Evolutionary conservation across 2,113 vertebrate species (phyloP).

Genomic region (Castor canadensis): DNA sequence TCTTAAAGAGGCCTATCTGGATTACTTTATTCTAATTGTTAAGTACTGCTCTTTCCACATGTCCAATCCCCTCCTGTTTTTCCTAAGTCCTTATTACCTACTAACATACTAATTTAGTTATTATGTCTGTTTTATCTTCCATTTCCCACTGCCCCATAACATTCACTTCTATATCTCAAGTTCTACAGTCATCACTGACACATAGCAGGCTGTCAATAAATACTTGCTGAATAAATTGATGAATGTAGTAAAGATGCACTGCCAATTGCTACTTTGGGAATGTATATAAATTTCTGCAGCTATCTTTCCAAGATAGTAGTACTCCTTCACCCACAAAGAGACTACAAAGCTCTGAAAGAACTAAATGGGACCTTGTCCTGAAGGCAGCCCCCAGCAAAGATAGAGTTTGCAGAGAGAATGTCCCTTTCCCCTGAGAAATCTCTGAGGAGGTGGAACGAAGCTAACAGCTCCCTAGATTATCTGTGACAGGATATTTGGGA

Average conservation of each 20-base stretch:
- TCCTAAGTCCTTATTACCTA: background rate
- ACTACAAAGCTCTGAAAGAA: background rate
- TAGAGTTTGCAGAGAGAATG: background rate
- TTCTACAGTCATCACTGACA: background rate
- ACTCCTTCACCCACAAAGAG: background rate
- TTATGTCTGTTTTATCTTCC: background rate
- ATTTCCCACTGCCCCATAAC: background rate
- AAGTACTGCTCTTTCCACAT: background rate
- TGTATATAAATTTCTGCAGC: background rate
- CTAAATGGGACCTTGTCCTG: background rate
- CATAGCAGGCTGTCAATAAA: background rate
- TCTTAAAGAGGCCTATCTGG: background rate
- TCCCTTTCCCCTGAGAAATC: background rate
- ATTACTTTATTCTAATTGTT: background rate
- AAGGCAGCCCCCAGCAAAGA: background rate
- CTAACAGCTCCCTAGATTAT: background rate
- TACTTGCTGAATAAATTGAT: background rate
- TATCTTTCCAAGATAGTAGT: background rate
- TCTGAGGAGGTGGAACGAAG: background rate
- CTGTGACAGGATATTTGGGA: background rate
- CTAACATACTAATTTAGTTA: background rate
- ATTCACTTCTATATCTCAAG: background rate
- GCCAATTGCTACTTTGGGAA: background rate
- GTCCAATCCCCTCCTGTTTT: background rate
- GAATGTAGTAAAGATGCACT: background rate